A percentile compares a stretch with the other conserved stretches of the same genome.
These are phyloP conservation scores for Arizona elegans DNA, from an alignment of 2,113 vertebrate species.

Conservation along the genomic window DNA sequence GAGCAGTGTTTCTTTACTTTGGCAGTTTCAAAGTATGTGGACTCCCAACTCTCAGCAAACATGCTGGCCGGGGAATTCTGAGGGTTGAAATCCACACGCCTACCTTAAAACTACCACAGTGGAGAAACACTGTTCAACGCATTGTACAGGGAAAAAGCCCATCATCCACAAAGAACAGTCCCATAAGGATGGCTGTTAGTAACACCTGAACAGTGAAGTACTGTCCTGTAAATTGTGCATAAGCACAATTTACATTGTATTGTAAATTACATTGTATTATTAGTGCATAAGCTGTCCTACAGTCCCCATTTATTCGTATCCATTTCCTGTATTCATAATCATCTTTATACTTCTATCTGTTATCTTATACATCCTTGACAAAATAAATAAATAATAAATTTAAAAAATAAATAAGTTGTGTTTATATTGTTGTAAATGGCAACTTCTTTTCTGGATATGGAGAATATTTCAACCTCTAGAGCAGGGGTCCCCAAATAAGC, in stretches of 20 bases:
- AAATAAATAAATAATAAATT: too few relatives aligned
- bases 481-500: not conserved
- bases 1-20: not conserved
- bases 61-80: not conserved
- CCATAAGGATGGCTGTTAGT: not conserved
- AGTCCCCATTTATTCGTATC: too few relatives aligned
- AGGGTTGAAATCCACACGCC: not conserved
- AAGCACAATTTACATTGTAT: too few relatives aligned
- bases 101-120: not conserved
- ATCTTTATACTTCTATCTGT: too few relatives aligned
- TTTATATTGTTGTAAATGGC: not conserved
- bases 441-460: not conserved
- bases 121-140: not conserved
- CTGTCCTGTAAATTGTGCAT: not conserved
- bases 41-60: not conserved
- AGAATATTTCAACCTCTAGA: not conserved
- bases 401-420: not conserved
- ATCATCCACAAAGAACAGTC: not conserved
- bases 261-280: too few relatives aligned
- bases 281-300: too few relatives aligned
- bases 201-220: not conserved
- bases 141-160: not conserved
- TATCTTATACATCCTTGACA: too few relatives aligned
- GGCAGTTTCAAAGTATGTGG: not conserved
- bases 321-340: too few relatives aligned